These are phyloP conservation scores for Achlya flavicornis DNA, from an alignment of 2,888 invertebrate genomes.

Conservation along the genomic window DNA sequence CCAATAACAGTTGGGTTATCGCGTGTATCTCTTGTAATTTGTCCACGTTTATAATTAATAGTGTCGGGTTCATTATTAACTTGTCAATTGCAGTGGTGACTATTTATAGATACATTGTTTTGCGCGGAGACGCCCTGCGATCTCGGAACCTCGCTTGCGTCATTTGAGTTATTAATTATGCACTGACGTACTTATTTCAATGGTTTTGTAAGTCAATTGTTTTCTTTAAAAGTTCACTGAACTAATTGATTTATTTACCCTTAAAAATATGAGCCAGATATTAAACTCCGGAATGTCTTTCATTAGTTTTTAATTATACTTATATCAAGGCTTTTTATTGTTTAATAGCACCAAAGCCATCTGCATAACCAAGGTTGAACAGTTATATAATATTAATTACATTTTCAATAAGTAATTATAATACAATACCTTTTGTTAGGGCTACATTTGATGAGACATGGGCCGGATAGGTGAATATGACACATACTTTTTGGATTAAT, in stretches of 20 bases:
- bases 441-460: not conserved
- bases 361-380: not conserved
- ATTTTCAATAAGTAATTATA: not conserved
- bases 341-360: not conserved
- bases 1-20: conserved; percentile 19
- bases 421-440: conserved; percentile 5
- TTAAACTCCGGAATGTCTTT: not conserved
- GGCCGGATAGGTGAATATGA: not conserved
- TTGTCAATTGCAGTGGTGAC: not conserved
- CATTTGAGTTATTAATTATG: conserved; percentile 12
- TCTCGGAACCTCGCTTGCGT: conserved; percentile 10
- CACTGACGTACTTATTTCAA: not conserved
- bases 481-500: not conserved
- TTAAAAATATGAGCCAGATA: no score
- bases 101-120: conserved; percentile 1
- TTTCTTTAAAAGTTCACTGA: not conserved
- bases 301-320: not conserved
- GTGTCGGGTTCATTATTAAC: conserved; percentile 19
- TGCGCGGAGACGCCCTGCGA: not conserved
- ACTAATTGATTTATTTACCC: not conserved
- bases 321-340: not conserved
- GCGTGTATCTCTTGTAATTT: conserved; percentile 40
- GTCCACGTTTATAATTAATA: conserved; percentile 34
- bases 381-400: not conserved
- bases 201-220: not conserved